These are phyloP conservation scores for Fulica atra DNA, from an alignment of 2,113 vertebrate species.

Conservation along the genomic window DNA sequence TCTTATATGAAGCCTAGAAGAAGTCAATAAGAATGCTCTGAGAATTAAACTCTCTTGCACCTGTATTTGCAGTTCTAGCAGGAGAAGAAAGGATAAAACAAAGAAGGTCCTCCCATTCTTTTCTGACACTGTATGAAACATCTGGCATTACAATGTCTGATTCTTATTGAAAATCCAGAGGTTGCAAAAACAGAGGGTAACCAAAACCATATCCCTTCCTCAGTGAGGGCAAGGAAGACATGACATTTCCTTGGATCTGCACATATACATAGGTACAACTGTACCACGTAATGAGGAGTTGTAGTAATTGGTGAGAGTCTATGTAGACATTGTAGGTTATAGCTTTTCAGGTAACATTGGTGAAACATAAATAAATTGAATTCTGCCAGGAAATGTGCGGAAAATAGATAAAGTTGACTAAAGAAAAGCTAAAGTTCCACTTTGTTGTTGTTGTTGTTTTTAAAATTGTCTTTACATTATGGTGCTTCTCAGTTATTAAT, in stretches of 20 bases:
- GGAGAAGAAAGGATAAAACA: not conserved
- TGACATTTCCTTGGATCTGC: not conserved
- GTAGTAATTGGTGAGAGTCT: not conserved
- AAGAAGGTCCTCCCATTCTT: not conserved
- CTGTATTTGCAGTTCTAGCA: not conserved
- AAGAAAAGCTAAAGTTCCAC: not conserved
- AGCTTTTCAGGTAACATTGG: not conserved
- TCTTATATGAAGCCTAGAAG: not conserved
- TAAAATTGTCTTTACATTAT: not conserved
- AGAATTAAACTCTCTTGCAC: not conserved
- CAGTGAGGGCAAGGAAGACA: not conserved
- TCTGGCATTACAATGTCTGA: not conserved
- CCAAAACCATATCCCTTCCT: not conserved
- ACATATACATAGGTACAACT: not conserved
- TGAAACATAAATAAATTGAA: not conserved
- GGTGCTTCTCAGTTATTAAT: not conserved
- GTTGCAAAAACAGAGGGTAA: not conserved
- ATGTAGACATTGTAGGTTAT: accelerated
- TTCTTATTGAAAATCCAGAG: not conserved
- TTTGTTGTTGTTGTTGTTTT: not conserved
- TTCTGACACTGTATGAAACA: not conserved
- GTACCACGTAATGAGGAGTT: not conserved
- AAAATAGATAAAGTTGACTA: not conserved
- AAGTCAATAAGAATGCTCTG: not conserved
- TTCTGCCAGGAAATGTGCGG: not conserved